A percentile compares a stretch with the other conserved stretches of the same genome.
Conservation (phyloP, 1,140 invertebrate genomes). For the Zaprionus ghesquierei region DNA sequence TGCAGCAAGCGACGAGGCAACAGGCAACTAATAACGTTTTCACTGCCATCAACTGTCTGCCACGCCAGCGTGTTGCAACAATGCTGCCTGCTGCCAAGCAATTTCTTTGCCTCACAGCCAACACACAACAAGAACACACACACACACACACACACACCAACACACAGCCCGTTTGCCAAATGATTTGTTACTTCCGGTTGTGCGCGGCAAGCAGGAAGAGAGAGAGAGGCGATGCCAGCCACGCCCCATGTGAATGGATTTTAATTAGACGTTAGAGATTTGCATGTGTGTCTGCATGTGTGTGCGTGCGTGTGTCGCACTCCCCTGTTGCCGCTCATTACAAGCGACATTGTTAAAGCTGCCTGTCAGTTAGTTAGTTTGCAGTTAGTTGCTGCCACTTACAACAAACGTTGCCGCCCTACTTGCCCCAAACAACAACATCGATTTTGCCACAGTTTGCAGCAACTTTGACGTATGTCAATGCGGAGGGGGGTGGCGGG, state of each 20-base stretch:
- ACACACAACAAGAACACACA: too few relatives aligned
- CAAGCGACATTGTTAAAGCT: constrained; percentile 38
- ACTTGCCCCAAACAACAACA: constrained; percentile 11
- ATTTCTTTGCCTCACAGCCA: neutral
- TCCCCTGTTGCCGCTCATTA: constrained; percentile 35
- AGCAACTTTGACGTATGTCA: constrained; percentile 8
- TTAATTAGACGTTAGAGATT: constrained; percentile 66
- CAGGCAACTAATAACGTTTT: constrained; percentile 60
- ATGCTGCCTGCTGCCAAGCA: constrained; percentile 3
- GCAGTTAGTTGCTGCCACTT: constrained; percentile 10
- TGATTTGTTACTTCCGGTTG: constrained; percentile 62
- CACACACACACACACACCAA: too few relatives aligned
- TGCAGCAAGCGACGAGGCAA: constrained; percentile 27
- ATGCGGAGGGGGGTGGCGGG: neutral
- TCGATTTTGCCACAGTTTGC: constrained; percentile 36
- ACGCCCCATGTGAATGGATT: constrained; percentile 16
- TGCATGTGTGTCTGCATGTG: constrained; percentile 23
- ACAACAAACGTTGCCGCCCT: neutral
- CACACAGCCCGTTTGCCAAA: constrained; percentile 32
- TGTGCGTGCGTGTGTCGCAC: too few relatives aligned
- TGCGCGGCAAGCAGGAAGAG: constrained; percentile 1
- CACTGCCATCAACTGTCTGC: neutral
- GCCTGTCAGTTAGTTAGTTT: constrained; percentile 31
- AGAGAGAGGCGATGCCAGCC: neutral
- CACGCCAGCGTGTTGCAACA: constrained; percentile 5